phyloP scores from a whole-genome alignment of 1,140 invertebrate genomes.

The Amphibalanus amphitrite region DNA sequence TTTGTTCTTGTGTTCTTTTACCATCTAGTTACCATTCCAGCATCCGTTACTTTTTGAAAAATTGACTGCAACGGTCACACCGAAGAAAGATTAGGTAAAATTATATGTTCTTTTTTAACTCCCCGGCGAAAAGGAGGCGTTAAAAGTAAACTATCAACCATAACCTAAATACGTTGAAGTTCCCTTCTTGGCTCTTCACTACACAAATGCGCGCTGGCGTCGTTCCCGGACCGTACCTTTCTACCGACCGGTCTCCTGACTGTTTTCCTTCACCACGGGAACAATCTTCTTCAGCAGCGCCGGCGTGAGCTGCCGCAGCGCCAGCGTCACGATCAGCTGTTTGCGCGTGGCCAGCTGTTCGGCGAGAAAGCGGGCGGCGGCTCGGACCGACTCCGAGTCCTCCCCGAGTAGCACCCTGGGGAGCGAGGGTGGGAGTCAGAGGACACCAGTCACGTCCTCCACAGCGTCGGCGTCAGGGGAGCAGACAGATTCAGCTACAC shows the following conservation, averaged over 20 bases:
- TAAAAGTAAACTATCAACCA: too few species aligned
- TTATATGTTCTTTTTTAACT: too few species aligned
- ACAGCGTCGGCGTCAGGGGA: background rate
- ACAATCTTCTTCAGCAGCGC: background rate
- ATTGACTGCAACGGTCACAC: too few species aligned
- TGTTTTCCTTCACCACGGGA: background rate
- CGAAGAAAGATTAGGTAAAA: too few species aligned
- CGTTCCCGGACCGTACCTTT: too few species aligned
- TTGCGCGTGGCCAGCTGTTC: background rate
- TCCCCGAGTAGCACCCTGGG: background rate
- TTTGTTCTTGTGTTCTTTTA: too few species aligned
- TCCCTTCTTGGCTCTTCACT: too few species aligned
- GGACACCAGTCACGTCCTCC: background rate
- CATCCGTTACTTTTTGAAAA: too few species aligned
- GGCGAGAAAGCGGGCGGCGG: background rate
- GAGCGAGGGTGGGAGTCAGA: background rate
- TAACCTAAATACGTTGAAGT: too few species aligned
- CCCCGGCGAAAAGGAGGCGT: too few species aligned
- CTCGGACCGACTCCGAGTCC: background rate
- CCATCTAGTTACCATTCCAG: too few species aligned
- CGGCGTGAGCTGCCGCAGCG: background rate
- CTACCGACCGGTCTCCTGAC: background rate
- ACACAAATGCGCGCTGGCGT: background rate
- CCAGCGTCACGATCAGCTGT: slow-evolving; percentile 1
- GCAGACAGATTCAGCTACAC: background rate